These are phyloP conservation scores for Thaumetopoea pityocampa DNA, from an alignment of 1,140 invertebrate species.

Conservation along the genomic window DNA sequence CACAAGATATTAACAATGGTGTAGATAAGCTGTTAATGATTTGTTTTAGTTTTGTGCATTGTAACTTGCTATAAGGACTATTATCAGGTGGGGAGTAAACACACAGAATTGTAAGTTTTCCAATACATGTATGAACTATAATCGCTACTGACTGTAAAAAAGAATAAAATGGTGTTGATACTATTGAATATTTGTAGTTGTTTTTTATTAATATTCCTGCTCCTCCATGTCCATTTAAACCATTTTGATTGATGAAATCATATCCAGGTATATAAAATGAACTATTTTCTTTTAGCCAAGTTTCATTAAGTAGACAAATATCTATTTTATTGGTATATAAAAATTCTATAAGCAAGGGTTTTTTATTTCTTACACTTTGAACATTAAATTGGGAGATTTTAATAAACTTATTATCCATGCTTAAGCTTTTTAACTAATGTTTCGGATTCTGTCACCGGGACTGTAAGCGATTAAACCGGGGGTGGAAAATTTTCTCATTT, in stretches of 20 bases:
- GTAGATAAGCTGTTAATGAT: too few relatives aligned
- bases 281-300: slow-evolving; percentile 16
- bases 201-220: slow-evolving; percentile 19
- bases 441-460: too few relatives aligned
- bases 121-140: too few relatives aligned
- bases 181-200: slow-evolving; percentile 13
- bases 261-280: slow-evolving; percentile 8
- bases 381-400: slow-evolving; percentile 10
- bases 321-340: slow-evolving; percentile 16
- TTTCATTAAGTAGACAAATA: slow-evolving; percentile 18
- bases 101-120: slow-evolving; percentile 18
- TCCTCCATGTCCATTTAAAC: slow-evolving; percentile 18
- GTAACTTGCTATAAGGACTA: too few relatives aligned
- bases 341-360: slow-evolving; percentile 9
- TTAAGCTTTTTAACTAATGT: slow-evolving; percentile 16
- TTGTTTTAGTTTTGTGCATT: too few relatives aligned
- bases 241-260: slow-evolving; percentile 13
- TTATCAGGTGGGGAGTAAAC: slow-evolving; percentile 18
- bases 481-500: too few relatives aligned
- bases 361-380: slow-evolving; percentile 13
- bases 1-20: too few relatives aligned
- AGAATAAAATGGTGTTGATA: slow-evolving; percentile 10
- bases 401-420: slow-evolving; percentile 9
- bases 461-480: too few relatives aligned
- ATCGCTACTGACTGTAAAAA: slow-evolving; percentile 2